Evolutionary conservation across 1,140 invertebrate species (phyloP), one percentile per base, ranked within the genome.

Genomic region (Diachasma alloeum): DNA sequence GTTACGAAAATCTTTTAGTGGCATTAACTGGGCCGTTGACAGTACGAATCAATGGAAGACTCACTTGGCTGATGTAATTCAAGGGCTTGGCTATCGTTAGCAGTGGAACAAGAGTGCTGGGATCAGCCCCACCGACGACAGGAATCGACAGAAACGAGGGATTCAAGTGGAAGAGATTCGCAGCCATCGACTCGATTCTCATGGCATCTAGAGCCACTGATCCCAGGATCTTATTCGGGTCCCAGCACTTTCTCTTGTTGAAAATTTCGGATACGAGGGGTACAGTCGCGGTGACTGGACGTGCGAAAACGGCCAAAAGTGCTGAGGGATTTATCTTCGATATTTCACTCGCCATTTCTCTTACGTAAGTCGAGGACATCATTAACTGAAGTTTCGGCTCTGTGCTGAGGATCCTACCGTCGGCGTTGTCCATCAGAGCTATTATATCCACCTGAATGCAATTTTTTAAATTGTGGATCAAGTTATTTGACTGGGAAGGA

Each of bases 101-200:
- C 15, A 88, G 44, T 0, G 87, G 87, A 0, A 88, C 83, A 17
- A 83, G 56, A 6, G 85, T 85, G n/a, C 69, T 79, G 0, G 79
- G 15, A 81, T 88, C 87, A n/a, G 86, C 85, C 10, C 87, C 87
- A 24, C 84, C 87, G 4, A 81, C 78, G 48, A 88, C 70, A 37
- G 87, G 86, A 0, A 87, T 70, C 1, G 81, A 77, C 53, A 87
- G 46, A 75, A 78, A 86, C 4, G 81, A 72, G n/a, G 84, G 78
- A 79, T 88, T 80, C 37, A 89, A 76, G 71, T 83, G 78, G 19
- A 87, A 77, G 8, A 86, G 76, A 63, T 80, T 69, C 4, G 85
- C 85, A 44, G 83, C 76, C 19, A 81, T 79, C 15, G 81, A 77
- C 69, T 86, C 81, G 63, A 86, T 83, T 69, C 83, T 72, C 85